Conservation (phyloP, 37 sponge, comb jelly and placozoan genomes). For the Ianthella basta region DNA sequence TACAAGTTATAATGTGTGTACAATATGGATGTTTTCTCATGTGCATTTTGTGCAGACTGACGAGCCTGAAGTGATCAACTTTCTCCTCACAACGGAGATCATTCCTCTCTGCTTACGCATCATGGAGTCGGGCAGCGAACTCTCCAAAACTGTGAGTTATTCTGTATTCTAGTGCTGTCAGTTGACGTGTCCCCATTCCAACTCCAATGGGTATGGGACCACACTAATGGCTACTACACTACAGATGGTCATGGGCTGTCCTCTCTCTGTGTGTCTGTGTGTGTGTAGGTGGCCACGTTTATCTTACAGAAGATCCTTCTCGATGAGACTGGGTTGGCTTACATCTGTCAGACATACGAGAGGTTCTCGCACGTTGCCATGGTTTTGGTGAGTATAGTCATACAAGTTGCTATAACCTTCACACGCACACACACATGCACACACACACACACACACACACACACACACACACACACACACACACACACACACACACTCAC, state of each 20-base stretch:
- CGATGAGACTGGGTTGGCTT: conserved; percentile 94
- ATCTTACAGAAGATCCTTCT: conserved; percentile 97
- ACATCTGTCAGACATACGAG: conserved; percentile 98
- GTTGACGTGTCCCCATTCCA: not conserved
- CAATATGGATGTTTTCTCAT: no score
- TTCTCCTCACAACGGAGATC: conserved; percentile 95
- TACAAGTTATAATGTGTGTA: no score
- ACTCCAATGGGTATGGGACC: no score
- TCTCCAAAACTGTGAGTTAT: conserved; percentile 86
- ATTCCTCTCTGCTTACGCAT: conserved; percentile 96
- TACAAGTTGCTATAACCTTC: not conserved
- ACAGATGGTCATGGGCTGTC: not conserved
- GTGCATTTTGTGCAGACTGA: conserved; percentile 71
- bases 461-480: no score
- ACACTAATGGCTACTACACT: not conserved
- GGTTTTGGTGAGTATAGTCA: conserved; percentile 72
- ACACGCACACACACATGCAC: not conserved
- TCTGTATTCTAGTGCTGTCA: not conserved
- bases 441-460: not conserved
- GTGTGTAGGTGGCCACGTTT: conserved; percentile 80
- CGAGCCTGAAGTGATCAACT: conserved; percentile 96
- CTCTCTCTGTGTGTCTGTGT: no score
- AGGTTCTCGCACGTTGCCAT: conserved; percentile 95
- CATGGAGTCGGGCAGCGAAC: conserved; percentile 97
- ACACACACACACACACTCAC: no score